Evolutionary conservation across 2,113 vertebrate genomes (phyloP).

Genomic region (Motacilla alba): DNA sequence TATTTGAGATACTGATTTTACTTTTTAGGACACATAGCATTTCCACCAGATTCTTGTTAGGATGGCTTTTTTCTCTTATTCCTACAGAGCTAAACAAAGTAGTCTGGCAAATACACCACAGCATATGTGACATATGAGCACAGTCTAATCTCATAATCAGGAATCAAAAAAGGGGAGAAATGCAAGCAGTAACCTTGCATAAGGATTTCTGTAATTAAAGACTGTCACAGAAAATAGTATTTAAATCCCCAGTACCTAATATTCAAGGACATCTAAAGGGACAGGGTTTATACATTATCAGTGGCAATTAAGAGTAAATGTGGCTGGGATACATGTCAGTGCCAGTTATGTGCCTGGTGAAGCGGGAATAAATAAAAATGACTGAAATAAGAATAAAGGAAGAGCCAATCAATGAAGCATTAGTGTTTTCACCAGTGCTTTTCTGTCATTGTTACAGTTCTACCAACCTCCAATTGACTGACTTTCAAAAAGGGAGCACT

Average conservation of each 20-base stretch:
- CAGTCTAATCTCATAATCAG: not conserved
- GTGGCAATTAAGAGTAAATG: constrained; percentile 1
- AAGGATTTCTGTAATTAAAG: not conserved
- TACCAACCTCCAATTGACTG: not conserved
- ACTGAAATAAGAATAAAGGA: not conserved
- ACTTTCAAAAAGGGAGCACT: not conserved
- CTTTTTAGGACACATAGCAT: not conserved
- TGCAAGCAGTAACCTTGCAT: not conserved
- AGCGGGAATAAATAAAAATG: not conserved
- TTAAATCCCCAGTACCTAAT: not conserved
- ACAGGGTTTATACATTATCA: not conserved
- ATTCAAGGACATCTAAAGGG: not conserved
- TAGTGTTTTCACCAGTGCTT: not conserved
- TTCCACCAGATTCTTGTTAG: not conserved
- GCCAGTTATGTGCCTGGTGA: not conserved
- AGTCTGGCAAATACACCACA: not conserved
- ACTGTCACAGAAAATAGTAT: not conserved
- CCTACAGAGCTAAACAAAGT: not conserved
- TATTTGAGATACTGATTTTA: not conserved
- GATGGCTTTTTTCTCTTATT: not conserved
- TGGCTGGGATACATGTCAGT: not conserved
- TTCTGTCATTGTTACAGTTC: not conserved
- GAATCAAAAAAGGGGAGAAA: not conserved
- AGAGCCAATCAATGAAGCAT: not conserved
- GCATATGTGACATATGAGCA: not conserved